These are phyloP conservation scores for Crepidodera aurea DNA, from an alignment of 2,888 invertebrate genomes.

Conservation along the genomic window DNA sequence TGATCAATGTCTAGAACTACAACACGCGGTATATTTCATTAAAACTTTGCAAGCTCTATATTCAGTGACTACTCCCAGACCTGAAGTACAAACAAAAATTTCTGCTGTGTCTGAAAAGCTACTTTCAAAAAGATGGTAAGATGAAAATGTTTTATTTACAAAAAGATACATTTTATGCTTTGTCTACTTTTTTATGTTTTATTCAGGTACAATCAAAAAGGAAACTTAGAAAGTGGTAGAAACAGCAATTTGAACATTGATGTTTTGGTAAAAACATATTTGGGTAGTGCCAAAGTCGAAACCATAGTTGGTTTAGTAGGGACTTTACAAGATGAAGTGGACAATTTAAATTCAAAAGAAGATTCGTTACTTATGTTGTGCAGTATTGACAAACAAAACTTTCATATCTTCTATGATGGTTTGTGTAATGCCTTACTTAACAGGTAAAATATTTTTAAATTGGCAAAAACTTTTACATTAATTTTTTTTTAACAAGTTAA, in stretches of 20 bases:
- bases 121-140: slow-evolving; percentile 71
- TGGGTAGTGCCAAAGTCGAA: slow-evolving; percentile 66
- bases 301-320: slow-evolving; percentile 68
- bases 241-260: slow-evolving; percentile 62
- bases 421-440: slow-evolving; percentile 70
- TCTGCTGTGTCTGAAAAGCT: slow-evolving; percentile 65
- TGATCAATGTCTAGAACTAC: slow-evolving; percentile 65
- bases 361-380: slow-evolving; percentile 68
- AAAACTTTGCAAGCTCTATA: slow-evolving; percentile 65
- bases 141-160: too few relatives aligned
- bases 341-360: slow-evolving; percentile 66
- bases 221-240: slow-evolving; percentile 71
- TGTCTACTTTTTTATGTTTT: not conserved
- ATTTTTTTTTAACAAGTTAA: too few relatives aligned
- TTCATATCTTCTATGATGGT: slow-evolving; percentile 73
- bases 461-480: too few relatives aligned
- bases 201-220: slow-evolving; percentile 65
- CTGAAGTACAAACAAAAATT: slow-evolving; percentile 62
- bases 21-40: slow-evolving; percentile 66
- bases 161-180: not conserved
- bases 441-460: slow-evolving; percentile 44
- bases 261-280: slow-evolving; percentile 70
- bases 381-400: slow-evolving; percentile 73
- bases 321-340: slow-evolving; percentile 65
- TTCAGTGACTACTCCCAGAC: slow-evolving; percentile 59